A percentile compares a stretch with the other conserved stretches of the same genome.
These are phyloP conservation scores for Gadopsis marmoratus DNA, from an alignment of 2,797 vertebrate genomes.

Conservation along the genomic window DNA sequence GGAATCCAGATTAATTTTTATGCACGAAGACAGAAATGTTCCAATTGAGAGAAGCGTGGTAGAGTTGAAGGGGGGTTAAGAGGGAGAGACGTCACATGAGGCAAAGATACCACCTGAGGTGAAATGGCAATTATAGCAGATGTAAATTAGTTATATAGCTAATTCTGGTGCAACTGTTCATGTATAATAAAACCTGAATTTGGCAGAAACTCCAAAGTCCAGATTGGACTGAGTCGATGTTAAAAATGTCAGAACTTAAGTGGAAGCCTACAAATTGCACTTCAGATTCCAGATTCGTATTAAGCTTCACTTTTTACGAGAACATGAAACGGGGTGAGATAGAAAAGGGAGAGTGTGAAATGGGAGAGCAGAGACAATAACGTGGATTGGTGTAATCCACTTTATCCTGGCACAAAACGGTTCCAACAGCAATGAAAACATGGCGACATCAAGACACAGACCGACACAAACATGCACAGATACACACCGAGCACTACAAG, in stretches of 20 bases:
- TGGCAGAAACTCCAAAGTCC: not conserved
- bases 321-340: not conserved
- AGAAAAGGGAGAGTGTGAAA: conserved; percentile 28
- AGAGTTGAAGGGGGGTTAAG: not conserved
- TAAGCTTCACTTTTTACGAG: conserved; percentile 14
- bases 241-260: not conserved
- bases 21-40: not conserved
- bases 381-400: conserved; percentile 73
- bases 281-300: not conserved
- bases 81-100: not conserved
- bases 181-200: not conserved
- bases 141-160: too few species aligned
- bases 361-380: conserved; percentile 36
- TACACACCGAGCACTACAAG: not conserved
- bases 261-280: not conserved
- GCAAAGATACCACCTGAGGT: not conserved
- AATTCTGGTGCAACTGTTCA: not conserved
- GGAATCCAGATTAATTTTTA: not conserved
- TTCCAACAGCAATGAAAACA: conserved; percentile 60
- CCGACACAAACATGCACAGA: not conserved
- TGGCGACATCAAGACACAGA: conserved; percentile 29
- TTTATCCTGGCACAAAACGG: conserved; percentile 65
- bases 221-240: not conserved
- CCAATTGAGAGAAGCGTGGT: not conserved
- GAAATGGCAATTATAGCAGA: not conserved